Conservation (phyloP, 2,113 vertebrate species). For the Desmodus rotundus region DNA sequence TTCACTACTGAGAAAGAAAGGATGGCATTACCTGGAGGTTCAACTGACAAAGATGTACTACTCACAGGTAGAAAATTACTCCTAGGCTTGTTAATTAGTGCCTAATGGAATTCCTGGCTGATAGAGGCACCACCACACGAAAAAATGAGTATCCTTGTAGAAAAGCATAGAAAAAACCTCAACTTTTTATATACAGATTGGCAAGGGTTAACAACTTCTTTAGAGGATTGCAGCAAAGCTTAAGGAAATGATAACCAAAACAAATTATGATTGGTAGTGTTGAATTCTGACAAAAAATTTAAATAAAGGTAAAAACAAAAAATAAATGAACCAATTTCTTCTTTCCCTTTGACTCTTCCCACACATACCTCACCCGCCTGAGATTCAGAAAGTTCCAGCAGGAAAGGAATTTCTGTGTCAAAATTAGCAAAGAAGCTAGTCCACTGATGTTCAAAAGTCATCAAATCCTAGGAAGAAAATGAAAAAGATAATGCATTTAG, state of each 20-base stretch:
- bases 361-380: conserved; percentile 91
- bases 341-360: not conserved
- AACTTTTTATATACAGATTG: not conserved
- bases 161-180: not conserved
- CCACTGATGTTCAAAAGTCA: conserved; percentile 93
- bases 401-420: conserved; percentile 93
- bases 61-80: not conserved
- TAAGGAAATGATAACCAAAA: not conserved
- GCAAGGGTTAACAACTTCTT: not conserved
- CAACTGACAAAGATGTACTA: not conserved
- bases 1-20: not conserved
- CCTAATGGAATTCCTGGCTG: not conserved
- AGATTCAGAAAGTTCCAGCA: conserved; percentile 95
- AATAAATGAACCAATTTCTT: not conserved
- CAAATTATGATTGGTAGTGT: not conserved
- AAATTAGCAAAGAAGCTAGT: conserved; percentile 91
- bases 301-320: not conserved
- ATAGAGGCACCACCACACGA: not conserved
- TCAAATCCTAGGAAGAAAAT: conserved; percentile 85
- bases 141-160: not conserved
- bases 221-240: not conserved
- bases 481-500: not conserved
- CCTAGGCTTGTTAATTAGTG: not conserved
- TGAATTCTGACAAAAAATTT: no score
- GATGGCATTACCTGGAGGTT: not conserved